Evolutionary conservation across 2,888 invertebrate species (phyloP).

Genomic region (Hydrotaea cyrtoneurina): DNA sequence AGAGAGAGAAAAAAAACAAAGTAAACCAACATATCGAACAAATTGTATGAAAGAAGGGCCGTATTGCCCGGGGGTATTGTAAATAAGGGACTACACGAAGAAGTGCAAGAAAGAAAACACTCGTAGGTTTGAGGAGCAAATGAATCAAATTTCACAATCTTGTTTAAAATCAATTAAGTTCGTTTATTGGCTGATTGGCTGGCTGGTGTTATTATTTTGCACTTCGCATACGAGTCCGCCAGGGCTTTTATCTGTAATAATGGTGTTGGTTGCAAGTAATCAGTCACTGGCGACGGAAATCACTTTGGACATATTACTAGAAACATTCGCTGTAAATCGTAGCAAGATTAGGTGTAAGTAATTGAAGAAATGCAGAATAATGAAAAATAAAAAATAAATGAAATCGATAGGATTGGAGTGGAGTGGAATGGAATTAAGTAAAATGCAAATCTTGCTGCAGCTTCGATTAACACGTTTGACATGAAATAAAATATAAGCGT

Average conservation of each 20-base stretch:
- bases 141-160: conserved; percentile 5
- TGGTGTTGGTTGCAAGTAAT: background rate
- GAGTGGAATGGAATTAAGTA: too few species aligned
- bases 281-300: background rate
- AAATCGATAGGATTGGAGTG: too few species aligned
- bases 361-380: background rate
- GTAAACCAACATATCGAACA: background rate
- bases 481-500: too few species aligned
- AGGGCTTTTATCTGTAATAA: background rate
- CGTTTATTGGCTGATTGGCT: background rate
- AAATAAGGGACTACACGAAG: background rate
- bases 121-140: background rate
- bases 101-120: background rate
- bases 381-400: too few species aligned
- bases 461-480: too few species aligned
- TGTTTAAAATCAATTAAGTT: conserved; percentile 30
- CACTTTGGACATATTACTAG: background rate
- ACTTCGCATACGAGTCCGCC: background rate
- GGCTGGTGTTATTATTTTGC: background rate
- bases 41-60: background rate
- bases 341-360: background rate
- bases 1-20: background rate
- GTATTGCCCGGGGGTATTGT: background rate
- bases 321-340: background rate
- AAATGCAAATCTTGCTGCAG: too few species aligned